Base-by-base conservation (phyloP, 2,113 vertebrate genomes). In the Lontra canadensis region DNA sequence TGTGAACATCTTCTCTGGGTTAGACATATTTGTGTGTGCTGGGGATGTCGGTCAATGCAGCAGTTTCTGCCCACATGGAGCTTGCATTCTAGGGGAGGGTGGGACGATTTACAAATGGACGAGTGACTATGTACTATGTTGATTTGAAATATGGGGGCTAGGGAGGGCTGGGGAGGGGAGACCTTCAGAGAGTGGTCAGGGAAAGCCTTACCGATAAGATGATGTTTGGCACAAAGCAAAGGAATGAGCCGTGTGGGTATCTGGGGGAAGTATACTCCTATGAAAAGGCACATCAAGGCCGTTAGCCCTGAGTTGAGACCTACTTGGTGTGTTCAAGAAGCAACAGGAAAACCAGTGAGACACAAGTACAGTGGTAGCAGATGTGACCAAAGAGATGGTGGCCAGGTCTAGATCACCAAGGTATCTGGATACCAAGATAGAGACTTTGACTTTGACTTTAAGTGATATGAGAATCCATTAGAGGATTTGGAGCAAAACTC, bases 381-480 rank as follows among this genome's bases (percentile, higher is more conserved):
- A 55, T 29, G 52, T 25, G 13, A 65, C 21, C 57, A 14, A 39
- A 34, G 61, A 52, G 13, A 20, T 55, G 17, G 55, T 34, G 34
- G 10, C 15, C 12, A 21, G 31, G 2, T 2, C 42, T 69, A 18
- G n/a, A 78, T 25, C 59, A 39, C 4, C 1, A 29, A 74, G 57
- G 9, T 21, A 9, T 52, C 61, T 67, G 2, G 59, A 31, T 55
- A 15, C 25, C 3, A 1, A 74, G 17, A 18, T 49, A 14, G 9
- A 13, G 74, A 90, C 47, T 21, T 87, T 44, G n/a, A 65, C 47
- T 85, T 97, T 94, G 39, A n/a, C 59, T 95, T 88, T 69, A 36
- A 42, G n/a, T 36, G 42, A 85, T 67, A 76, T 94, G 29, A 73
- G 34, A 52, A 84, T 80, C 3, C 8, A 12, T 1, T 61, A 44